Percentiles rank a stretch among this genome's conserved stretches.
These are phyloP conservation scores for Danio albolineatus DNA, from an alignment of 2,797 vertebrate species.

Conservation along the genomic window DNA sequence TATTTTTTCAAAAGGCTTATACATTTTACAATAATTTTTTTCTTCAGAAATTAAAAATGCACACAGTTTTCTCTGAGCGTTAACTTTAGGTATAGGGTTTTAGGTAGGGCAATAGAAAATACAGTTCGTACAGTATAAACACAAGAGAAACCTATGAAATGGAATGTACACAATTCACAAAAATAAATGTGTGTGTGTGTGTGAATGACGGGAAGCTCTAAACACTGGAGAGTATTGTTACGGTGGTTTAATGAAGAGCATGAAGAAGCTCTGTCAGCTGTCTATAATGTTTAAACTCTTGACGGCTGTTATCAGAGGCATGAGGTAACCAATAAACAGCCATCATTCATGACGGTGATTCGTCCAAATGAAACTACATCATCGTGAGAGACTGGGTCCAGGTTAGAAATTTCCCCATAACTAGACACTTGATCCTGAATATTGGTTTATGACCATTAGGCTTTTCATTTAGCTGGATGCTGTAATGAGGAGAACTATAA, in stretches of 20 bases:
- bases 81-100: no score
- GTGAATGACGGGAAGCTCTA: background rate
- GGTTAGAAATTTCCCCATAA: background rate
- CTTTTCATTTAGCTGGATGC: background rate
- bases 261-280: conserved; percentile 23
- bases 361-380: conserved; percentile 30
- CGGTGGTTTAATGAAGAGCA: conserved; percentile 36
- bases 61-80: no score
- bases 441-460: background rate
- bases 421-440: background rate
- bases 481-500: background rate
- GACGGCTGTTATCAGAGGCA: conserved; percentile 40
- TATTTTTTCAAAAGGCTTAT: no score
- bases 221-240: conserved; percentile 39
- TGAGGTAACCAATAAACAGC: conserved; percentile 36
- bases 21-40: no score
- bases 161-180: no score
- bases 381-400: background rate
- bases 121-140: no score
- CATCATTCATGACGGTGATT: conserved; percentile 3
- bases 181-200: no score
- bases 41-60: no score
- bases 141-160: no score
- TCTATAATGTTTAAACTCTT: conserved; percentile 21
- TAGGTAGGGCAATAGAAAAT: no score